phyloP scores from a whole-genome alignment of 1,140 invertebrate genomes.

The Heliconius nattereri region DNA sequence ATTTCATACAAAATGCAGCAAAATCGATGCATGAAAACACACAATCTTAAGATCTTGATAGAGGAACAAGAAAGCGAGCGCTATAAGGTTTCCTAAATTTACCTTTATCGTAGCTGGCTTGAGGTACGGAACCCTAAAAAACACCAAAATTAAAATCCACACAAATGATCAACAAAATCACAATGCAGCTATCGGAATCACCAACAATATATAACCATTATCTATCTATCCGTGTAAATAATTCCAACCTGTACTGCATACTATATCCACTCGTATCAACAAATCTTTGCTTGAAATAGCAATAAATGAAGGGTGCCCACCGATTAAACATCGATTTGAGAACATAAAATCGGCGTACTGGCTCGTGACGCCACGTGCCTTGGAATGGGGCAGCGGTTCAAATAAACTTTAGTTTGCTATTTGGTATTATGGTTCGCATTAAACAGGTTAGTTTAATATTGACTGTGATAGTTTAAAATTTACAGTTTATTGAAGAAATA shows the following conservation, averaged over 20 bases:
- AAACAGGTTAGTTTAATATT: background rate
- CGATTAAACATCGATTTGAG: conserved; percentile 69
- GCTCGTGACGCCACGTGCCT: conserved; percentile 56
- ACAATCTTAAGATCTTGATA: too few species aligned
- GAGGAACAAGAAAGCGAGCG: too few species aligned
- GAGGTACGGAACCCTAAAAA: too few species aligned
- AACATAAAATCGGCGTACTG: conserved; percentile 65
- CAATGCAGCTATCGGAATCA: background rate
- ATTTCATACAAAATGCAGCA: too few species aligned
- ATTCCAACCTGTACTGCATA: conserved; percentile 7
- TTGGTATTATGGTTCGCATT: background rate
- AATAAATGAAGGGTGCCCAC: conserved; percentile 42
- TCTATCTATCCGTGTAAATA: background rate
- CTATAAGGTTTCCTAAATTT: too few species aligned
- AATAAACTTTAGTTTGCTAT: conserved; percentile 25
- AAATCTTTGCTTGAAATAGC: conserved; percentile 27
- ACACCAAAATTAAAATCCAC: background rate
- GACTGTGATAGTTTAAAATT: background rate
- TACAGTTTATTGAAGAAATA: background rate
- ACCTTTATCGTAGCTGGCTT: too few species aligned
- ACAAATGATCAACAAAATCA: background rate
- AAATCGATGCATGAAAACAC: too few species aligned
- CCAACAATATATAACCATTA: background rate
- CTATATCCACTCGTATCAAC: background rate
- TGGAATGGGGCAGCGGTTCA: conserved; percentile 31